Evolutionary conservation across 2,888 invertebrate species (phyloP).

Genomic region (Epiblema foenella): DNA sequence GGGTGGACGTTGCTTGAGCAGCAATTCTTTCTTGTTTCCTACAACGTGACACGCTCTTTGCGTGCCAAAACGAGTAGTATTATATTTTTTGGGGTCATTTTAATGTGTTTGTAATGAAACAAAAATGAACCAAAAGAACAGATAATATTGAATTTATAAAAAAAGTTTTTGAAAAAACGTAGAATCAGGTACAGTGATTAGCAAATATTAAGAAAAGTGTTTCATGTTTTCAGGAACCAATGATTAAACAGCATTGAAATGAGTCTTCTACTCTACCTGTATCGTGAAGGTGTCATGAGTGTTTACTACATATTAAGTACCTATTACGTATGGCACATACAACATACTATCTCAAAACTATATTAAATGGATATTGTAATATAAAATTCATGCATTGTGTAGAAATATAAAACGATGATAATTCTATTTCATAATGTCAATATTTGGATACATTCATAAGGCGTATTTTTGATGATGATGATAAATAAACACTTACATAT

Average conservation of each 20-base stretch:
- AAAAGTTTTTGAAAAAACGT: background rate
- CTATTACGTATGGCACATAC: conserved; percentile 33
- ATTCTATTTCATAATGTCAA: conserved; percentile 32
- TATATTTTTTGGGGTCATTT: background rate
- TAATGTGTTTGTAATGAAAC: background rate
- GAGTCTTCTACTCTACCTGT: background rate
- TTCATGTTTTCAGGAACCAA: background rate
- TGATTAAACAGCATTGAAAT: background rate
- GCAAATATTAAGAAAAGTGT: conserved; percentile 4
- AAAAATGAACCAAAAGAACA: background rate
- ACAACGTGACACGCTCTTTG: conserved; percentile 1
- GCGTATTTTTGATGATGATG: conserved; percentile 7
- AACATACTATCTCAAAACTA: background rate
- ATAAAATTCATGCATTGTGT: conserved; percentile 29
- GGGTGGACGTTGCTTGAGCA: conserved; percentile 2
- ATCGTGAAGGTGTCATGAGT: conserved; percentile 5
- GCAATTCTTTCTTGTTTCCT: background rate
- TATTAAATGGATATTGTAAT: background rate
- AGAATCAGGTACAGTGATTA: conserved; percentile 3
- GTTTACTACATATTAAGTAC: background rate
- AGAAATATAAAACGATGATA: conserved; percentile 17
- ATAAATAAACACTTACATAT: conserved; percentile 5
- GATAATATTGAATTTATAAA: background rate
- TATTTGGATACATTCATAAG: conserved; percentile 28
- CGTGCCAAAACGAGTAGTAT: background rate